Percentiles rank a stretch among this genome's conserved stretches.
These are phyloP conservation scores for Chalcis sispes DNA, from an alignment of 2,888 invertebrate genomes.

Conservation along the genomic window DNA sequence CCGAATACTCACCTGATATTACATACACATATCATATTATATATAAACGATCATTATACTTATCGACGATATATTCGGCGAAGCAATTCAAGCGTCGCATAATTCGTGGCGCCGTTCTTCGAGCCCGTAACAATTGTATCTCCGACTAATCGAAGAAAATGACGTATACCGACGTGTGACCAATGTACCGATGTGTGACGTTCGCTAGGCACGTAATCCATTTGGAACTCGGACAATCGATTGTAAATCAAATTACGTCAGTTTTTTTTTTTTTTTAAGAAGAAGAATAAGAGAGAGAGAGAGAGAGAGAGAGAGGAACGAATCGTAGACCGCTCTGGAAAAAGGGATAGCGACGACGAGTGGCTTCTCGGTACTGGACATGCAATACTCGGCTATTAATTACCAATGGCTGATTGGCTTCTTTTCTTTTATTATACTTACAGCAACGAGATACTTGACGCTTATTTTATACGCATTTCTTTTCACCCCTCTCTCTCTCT, in stretches of 20 bases:
- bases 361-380: slow-evolving; percentile 43
- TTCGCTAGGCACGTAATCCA: not conserved
- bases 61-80: no score
- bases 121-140: no score
- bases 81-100: no score
- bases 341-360: slow-evolving; percentile 42
- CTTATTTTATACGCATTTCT: not conserved
- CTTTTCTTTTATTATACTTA: slow-evolving; percentile 40
- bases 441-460: not conserved
- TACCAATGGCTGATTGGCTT: slow-evolving; percentile 38
- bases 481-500: not conserved
- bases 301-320: not conserved
- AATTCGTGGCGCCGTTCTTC: no score
- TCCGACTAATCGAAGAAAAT: no score
- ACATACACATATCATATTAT: no score
- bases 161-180: not conserved
- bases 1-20: no score
- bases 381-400: slow-evolving; percentile 37
- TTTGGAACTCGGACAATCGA: slow-evolving; percentile 41
- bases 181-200: not conserved
- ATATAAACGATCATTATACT: no score
- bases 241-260: slow-evolving; percentile 57
- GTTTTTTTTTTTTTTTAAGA: not conserved
- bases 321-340: slow-evolving; percentile 26
- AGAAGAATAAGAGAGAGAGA: not conserved